A percentile compares a stretch with the other conserved stretches of the same genome.
Evolutionary conservation across 2,113 vertebrate species (phyloP).

Genomic region (Vicugna pacos): DNA sequence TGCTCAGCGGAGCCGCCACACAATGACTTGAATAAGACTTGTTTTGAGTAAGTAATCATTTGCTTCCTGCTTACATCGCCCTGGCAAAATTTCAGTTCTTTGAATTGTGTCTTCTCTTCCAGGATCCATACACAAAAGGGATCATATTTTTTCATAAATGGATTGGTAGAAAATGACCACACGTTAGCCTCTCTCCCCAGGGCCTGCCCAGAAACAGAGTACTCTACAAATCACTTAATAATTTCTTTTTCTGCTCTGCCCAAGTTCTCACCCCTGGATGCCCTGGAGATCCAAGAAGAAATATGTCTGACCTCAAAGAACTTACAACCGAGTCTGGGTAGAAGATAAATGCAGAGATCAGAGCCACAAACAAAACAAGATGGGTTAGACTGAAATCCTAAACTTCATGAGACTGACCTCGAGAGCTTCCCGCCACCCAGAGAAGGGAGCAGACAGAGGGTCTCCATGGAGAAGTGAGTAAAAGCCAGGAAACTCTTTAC

Average conservation of each 20-base stretch:
- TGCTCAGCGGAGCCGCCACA: background rate
- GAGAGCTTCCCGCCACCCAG: background rate
- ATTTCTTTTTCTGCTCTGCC: background rate
- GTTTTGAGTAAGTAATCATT: background rate
- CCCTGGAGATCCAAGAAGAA: slow-evolving; percentile 1
- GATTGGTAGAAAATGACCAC: background rate
- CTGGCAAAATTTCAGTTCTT: background rate
- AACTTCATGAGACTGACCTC: background rate
- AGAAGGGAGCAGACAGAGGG: background rate
- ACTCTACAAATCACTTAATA: background rate
- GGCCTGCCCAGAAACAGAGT: background rate
- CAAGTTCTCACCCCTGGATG: background rate
- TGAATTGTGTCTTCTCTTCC: background rate
- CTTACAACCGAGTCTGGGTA: background rate
- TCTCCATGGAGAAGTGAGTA: background rate
- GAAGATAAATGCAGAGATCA: background rate
- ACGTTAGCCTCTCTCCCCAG: background rate
- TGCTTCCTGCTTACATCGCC: slow-evolving; percentile 19
- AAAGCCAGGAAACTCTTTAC: background rate
- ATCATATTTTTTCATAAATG: background rate
- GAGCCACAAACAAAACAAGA: background rate
- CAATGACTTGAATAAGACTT: background rate
- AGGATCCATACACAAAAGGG: slow-evolving; percentile 18
- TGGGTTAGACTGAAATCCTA: background rate
- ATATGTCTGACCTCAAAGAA: background rate